Base-by-base conservation (phyloP, 2,888 invertebrate genomes). In the Prostheceraeus crozeri region DNA sequence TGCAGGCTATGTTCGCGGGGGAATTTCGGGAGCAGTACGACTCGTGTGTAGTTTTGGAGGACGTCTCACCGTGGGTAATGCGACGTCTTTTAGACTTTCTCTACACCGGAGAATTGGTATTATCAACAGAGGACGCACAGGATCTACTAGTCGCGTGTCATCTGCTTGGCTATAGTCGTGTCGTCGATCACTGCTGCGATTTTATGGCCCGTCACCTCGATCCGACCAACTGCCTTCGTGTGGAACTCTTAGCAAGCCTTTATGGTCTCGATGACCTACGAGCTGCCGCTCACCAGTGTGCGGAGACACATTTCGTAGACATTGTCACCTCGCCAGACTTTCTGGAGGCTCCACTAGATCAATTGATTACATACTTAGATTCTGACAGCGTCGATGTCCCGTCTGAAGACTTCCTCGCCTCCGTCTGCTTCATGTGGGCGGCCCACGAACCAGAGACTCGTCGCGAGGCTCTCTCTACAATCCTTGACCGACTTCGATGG, bases 71-170 rank as follows among this genome's bases (percentile, higher is more conserved):
- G 2, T 71, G 71, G 70, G 73, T 70, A 16, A 66, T 76, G 63
- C 70, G 71, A 56, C 65, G 71, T 6, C 66, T 76, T 1, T 69
- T 73, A 21, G 76, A 76, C 36, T 76, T 74, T 62, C 72, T 74
- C 1, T 76, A 76, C 64, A 74, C 75, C 40, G 76, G 75, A 6
- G 65, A 66, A n/a, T 61, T 75, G 45, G 74, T 74, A 64, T 72
- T 76, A 27, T 73, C 68, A 4, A 67, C 69, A 8, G 72, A 72
- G 52, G 75, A 74, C 64, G 75, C 74, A 54, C 74, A 75, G 63
- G 75, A 76, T 63, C 64, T 75, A 62, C 65, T 76, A 53, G 70
- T 72, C 33, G 73, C 76, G 53, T 74, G 71, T 1, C 69, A 69
- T 52, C 64, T 72, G 59, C 73, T 76, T 59, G 70, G 75, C 62